Evolutionary conservation across 2,113 vertebrate species (phyloP), one percentile per base, ranked within the genome.

Genomic region (Nicator chloris): DNA sequence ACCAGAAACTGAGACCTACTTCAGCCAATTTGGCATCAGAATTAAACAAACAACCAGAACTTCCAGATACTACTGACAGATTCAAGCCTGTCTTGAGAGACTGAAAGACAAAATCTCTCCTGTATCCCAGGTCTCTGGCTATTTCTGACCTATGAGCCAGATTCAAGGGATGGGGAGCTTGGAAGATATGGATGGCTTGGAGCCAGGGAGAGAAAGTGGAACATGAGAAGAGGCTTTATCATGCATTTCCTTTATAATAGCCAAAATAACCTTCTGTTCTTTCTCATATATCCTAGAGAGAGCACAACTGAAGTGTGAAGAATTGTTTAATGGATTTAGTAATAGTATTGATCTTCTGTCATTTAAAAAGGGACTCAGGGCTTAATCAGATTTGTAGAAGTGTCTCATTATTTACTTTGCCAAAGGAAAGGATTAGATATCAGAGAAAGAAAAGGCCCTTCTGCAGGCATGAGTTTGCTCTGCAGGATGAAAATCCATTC

Each of bases 271-370:
- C n/a, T 53, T 89, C 81, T 90, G 66, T 92, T 92, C 79, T 83
- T 92, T 91, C 76, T 92, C 65, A 53, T 45, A 72, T 72, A 88
- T 90, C 81, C 78, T 77, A 87, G 31, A 88, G 33, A 78, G 76
- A 84, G 44, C 70, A 84, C 82, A 91, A 73, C 15, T 93, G 90
- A 94, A 95, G 77, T 94, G 89, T 83, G 92, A 94, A 94, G 92
- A 88, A 88, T 76, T 57, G 28, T 72, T 88, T 94, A 91, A 95
- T 91, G 82, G 85, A 89, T 96, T 93, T 96, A 85, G 69, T 85
- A 92, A 95, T 94, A 93, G 80, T 85, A 97, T 96, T 92, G 96
- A 97, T 97, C 70, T 64, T 68, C 70, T 64, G 45, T 85, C 73
- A 57, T 85, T 95, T 77, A 72, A 90, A 82, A 87, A 79, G 45